Base-by-base conservation (phyloP, 2,888 invertebrate species). In the Notocelia uddmanniana region DNA sequence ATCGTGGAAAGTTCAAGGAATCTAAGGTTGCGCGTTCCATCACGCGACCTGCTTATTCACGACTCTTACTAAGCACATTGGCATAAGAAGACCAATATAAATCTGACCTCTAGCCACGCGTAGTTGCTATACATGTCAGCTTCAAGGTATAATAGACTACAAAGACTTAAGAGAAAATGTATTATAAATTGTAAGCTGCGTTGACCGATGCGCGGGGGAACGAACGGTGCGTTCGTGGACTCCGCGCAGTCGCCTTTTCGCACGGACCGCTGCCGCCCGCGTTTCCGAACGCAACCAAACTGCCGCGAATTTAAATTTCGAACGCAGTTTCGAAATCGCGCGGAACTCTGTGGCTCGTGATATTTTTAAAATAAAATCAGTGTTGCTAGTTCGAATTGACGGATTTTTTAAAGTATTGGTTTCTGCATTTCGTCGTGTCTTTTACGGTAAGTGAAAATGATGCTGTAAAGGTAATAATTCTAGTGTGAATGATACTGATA, bases 201-300 rank as follows among this genome's bases (percentile, higher is more conserved):
- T 81, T 87, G 88, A 89, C 85, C 88, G 85, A 80, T 79, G 83
- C 81, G 86, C 85, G 85, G 89, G 89, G 87, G 89, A 89, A 88
- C 84, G 87, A 83, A 85, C 88, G 85, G 79, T 52, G 59, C 75
- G 77, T 75, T 58, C 60, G 68, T 74, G 66, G 72, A 60, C 71
- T 71, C 76, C 68, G 74, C 82, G 81, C 91, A 93, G 93, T 93
- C 89, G 87, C 82, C 85, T 86, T 85, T 86, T 85, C 83, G 83
- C 80, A 79, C 79, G 85, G 88, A 85, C 85, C 88, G 89, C 80
- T 80, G 83, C 82, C 82, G 81, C 70, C 63, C 86, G 83, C 89
- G 90, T 78, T 76, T 68, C 69, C 64, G 45, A 74, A 72, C 70
- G 68, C 76, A 69, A 59, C 70, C 66, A 59, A 58, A 64, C 45